A percentile compares a stretch with the other conserved stretches of the same genome.
Conservation (phyloP, 2,888 invertebrate genomes). For the Camponotus fellah region DNA sequence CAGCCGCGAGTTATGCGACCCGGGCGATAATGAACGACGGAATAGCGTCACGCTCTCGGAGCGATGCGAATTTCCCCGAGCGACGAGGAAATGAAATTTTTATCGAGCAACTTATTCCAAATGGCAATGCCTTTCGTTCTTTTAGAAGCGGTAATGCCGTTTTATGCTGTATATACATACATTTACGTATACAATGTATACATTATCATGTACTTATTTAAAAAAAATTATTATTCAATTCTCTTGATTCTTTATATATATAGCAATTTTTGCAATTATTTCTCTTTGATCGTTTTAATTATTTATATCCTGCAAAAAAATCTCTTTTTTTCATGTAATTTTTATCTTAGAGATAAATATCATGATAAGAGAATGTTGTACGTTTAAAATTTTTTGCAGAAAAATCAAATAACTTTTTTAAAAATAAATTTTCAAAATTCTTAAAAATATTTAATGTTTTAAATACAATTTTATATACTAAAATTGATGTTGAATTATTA, state of each 20-base stretch:
- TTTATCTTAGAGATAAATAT: neutral
- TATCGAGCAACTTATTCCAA: conserved; percentile 49
- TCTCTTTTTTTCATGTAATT: neutral
- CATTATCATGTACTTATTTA: neutral
- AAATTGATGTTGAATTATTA: neutral
- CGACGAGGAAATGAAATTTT: conserved; percentile 53
- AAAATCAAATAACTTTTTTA: neutral
- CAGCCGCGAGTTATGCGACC: conserved; percentile 71
- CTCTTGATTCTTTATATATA: neutral
- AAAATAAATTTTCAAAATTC: neutral
- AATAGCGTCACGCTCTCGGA: conserved; percentile 72
- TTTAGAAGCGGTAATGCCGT: neutral
- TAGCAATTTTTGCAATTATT: neutral
- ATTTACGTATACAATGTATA: neutral
- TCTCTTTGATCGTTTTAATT: neutral
- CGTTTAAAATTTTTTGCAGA: neutral
- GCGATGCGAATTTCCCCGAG: conserved; percentile 65
- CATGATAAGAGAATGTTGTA: neutral
- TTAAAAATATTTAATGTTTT: neutral
- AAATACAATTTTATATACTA: neutral
- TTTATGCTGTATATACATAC: neutral
- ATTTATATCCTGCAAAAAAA: neutral
- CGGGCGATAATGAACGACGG: conserved; percentile 72
- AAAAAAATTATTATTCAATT: neutral
- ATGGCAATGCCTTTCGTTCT: conserved; percentile 18